Conservation (phyloP, 2,113 vertebrate species). For the Ascaphus truei region DNA sequence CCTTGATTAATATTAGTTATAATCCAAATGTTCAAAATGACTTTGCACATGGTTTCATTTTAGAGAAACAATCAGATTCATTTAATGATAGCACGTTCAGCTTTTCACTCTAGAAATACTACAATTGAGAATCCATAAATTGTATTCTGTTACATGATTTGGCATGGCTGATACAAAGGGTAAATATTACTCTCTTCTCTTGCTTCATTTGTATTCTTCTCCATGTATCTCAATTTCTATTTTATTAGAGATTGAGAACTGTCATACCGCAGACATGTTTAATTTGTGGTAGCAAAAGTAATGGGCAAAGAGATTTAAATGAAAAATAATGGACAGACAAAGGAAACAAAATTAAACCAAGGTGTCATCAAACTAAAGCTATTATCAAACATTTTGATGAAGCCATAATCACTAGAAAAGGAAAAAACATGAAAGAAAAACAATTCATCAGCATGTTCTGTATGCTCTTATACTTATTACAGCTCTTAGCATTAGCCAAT, state of each 20-base stretch:
- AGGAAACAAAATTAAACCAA: slow-evolving; percentile 1
- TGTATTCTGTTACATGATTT: neutral
- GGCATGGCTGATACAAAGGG: neutral
- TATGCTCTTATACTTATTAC: neutral
- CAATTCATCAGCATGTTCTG: neutral
- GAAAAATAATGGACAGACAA: neutral
- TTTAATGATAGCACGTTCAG: slow-evolving; percentile 30
- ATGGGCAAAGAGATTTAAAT: neutral
- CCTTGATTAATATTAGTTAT: slow-evolving; percentile 48
- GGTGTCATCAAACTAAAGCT: slow-evolving; percentile 6
- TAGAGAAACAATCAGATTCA: slow-evolving; percentile 44
- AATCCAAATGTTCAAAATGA: slow-evolving; percentile 46
- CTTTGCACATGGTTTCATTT: slow-evolving; percentile 45
- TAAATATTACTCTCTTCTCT: neutral
- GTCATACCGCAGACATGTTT: neutral
- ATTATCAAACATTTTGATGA: slow-evolving; percentile 36
- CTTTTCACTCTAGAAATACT: neutral
- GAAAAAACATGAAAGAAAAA: neutral
- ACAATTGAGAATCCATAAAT: neutral
- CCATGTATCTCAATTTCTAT: neutral
- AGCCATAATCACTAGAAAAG: neutral
- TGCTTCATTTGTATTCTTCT: neutral
- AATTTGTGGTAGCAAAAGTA: slow-evolving; percentile 4
- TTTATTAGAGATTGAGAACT: neutral
- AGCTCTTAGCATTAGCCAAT: too few species aligned